Evolutionary conservation across 2,797 vertebrate genomes (phyloP).

Genomic region (Mormyrops attenuatus): DNA sequence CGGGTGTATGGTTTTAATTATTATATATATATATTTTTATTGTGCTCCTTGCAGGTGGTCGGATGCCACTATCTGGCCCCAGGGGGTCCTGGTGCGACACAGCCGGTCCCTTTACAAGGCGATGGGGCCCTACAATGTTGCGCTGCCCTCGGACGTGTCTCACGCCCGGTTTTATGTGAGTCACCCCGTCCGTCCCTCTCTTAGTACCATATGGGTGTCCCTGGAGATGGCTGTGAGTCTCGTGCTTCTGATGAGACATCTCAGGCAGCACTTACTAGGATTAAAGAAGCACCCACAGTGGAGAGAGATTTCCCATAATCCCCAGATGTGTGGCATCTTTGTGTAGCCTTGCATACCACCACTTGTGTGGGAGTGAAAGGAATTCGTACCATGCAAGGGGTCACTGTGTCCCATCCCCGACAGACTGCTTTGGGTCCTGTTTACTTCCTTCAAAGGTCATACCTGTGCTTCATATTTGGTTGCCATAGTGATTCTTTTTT

Average conservation of each 20-base stretch:
- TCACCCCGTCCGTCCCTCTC: conserved; percentile 37
- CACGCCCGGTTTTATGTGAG: conserved; percentile 98
- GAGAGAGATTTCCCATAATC: neutral
- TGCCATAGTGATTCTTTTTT: neutral
- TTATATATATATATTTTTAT: neutral
- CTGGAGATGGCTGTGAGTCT: neutral
- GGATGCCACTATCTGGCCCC: conserved; percentile 94
- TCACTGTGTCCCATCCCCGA: neutral
- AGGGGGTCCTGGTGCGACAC: conserved; percentile 94
- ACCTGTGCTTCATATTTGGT: neutral
- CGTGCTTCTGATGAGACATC: neutral
- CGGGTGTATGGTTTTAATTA: neutral
- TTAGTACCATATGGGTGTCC: neutral
- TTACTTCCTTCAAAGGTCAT: neutral
- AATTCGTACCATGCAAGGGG: neutral
- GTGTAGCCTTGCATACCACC: neutral
- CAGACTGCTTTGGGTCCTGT: neutral
- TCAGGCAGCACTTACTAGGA: neutral
- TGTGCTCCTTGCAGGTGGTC: conserved; percentile 78
- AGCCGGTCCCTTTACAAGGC: conserved; percentile 93
- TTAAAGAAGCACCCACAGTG: neutral
- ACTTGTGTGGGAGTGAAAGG: neutral
- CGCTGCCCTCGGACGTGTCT: conserved; percentile 93
- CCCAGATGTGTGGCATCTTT: neutral
- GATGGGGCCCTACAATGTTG: conserved; percentile 90